Base-by-base conservation (phyloP, 2,797 vertebrate genomes). In the Tiaroga cobitis region DNA sequence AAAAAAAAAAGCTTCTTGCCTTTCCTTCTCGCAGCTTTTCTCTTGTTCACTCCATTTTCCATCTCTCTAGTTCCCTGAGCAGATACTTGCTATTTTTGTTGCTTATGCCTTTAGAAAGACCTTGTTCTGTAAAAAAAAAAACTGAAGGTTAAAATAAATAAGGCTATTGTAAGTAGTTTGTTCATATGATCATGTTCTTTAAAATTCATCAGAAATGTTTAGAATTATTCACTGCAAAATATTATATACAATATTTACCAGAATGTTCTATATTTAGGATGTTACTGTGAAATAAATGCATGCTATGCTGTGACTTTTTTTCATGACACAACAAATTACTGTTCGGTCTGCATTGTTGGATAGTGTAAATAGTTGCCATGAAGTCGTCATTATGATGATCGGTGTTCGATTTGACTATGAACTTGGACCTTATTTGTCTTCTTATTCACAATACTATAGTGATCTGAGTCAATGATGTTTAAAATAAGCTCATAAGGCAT, bases 1-100 rank as follows among this genome's bases (percentile, higher is more conserved):
- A 39, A 39, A 39, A 37, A 37, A 8, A 39, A 43, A 13, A 43
- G 16, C 6, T 46, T 70, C 88, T 89, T 88, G 86, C 83, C 13
- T 76, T 72, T 56, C 32, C 21, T 65, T 67, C 59, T 80, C n/a
- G 10, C 65, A 41, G 10, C 24, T 68, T 77, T 34, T 67, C 77
- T 29, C 37, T 72, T 56, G 41, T 49, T 73, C 59, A 51, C 65
- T 83, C 61, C 49, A 43, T 63, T 82, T 87, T 86, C 70, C 10
- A 67, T 51, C 46, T 59, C 74, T 84, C 74, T 7, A 24, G 74
- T 54, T 43, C 63, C 82, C 82, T 21, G 37, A 78, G 77, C 74
- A 69, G 63, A 78, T 56, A 56, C 63, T 68, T 56, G 63, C 73
- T 77, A 67, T 75, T 65, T 83, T 83, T 77, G 73, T 83, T 76